Evolutionary conservation across 2,113 vertebrate species (phyloP), one percentile per base, ranked within the genome.

Genomic region (Cavia aperea): DNA sequence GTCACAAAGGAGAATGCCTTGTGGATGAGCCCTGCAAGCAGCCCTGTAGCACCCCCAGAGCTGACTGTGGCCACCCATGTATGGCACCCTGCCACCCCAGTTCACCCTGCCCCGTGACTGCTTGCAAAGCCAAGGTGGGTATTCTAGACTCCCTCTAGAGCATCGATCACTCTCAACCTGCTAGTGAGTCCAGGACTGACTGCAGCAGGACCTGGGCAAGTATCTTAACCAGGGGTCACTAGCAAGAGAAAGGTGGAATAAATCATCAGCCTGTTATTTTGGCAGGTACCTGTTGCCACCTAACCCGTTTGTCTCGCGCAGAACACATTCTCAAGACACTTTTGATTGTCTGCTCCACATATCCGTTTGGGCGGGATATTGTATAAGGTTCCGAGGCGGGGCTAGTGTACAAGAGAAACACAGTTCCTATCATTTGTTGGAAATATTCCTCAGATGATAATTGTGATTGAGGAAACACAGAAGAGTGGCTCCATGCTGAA

Each of bases 41-140:
- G 96, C 98, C 98, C 2, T 99, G 99, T 93, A 66, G 49, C 73
- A 97, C 97, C 73, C 98, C 98, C 60, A 98, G 98, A 86, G 96
- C 98, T 0, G 98, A 98, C 95, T 99, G 99, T 93, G 98, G 98
- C 91, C 99, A 99, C 97, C 98, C 98, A 0, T 99, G 99, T 95
- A 97, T 98, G 92, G 98, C 98, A 65, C 97, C 98, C 0, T 99
- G 99, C 97, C 99, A 99, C 95, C 97, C 97, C 51, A 98, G 98
- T 93, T 97, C 97, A 92, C 97, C 97, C 94, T 99, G 99, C 95
- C 99, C 99, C 0, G 94, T 97, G 89, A 98, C 97, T 51, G 95
- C 98, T 96, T 99, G 99, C 97, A 96, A 68, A 94, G 96, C 99
- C 95, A 99, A 99, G 98, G 99, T 99, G 95, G 39, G 86, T 95